A percentile compares a stretch with the other conserved stretches of the same genome.
Evolutionary conservation across 1,140 invertebrate genomes (phyloP).

Genomic region (Drosophila tristis): DNA sequence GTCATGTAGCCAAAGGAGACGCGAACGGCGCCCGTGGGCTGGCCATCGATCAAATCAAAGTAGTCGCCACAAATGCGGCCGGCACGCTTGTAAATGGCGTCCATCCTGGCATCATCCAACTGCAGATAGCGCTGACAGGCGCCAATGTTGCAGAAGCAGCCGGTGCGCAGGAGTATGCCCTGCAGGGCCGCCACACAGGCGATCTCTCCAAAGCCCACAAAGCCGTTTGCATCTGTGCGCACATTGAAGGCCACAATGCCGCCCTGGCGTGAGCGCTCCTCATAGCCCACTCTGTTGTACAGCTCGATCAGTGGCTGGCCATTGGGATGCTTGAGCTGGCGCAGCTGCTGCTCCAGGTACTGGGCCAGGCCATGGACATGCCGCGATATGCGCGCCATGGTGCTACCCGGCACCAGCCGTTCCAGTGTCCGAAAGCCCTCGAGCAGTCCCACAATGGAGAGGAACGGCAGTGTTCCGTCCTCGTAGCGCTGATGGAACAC

Average conservation of each 20-base stretch:
- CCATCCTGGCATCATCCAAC: slow-evolving; percentile 89
- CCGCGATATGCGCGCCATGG: slow-evolving; percentile 87
- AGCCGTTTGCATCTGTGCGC: slow-evolving; percentile 89
- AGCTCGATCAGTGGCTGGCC: slow-evolving; percentile 88
- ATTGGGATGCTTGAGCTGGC: slow-evolving; percentile 90
- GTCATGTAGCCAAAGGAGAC: slow-evolving; percentile 98
- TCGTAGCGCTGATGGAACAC: slow-evolving; percentile 93
- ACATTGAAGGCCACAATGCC: slow-evolving; percentile 96
- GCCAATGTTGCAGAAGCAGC: slow-evolving; percentile 98
- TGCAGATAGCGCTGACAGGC: slow-evolving; percentile 94
- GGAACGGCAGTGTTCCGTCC: slow-evolving; percentile 96
- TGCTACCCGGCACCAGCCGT: slow-evolving; percentile 85
- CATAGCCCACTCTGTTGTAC: slow-evolving; percentile 90
- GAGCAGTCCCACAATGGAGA: slow-evolving; percentile 92
- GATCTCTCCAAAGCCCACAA: slow-evolving; percentile 95
- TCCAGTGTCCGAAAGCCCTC: slow-evolving; percentile 91
- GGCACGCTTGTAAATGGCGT: slow-evolving; percentile 89
- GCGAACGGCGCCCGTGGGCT: slow-evolving; percentile 95
- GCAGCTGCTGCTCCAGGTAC: slow-evolving; percentile 89
- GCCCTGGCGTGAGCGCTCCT: slow-evolving; percentile 89
- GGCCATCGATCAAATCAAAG: slow-evolving; percentile 93
- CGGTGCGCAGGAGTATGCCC: slow-evolving; percentile 94
- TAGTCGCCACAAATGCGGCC: slow-evolving; percentile 97
- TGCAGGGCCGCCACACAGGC: slow-evolving; percentile 94
- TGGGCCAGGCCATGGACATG: slow-evolving; percentile 92